Evolutionary conservation across 2,113 vertebrate genomes (phyloP).

Genomic region (Rhineura floridana): DNA sequence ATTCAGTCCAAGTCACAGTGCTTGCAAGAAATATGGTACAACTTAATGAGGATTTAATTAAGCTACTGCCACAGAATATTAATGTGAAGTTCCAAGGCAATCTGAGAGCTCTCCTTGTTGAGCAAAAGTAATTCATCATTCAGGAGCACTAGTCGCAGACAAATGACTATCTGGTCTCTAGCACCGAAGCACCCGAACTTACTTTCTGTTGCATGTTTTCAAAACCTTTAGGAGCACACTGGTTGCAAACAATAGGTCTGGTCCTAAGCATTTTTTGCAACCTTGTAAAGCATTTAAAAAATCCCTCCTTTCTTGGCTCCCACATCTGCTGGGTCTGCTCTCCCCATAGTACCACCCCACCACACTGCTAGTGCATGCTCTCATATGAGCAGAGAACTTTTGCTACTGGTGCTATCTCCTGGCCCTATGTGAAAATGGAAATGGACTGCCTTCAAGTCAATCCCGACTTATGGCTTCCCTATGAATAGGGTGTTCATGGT

Average conservation of each 20-base stretch:
- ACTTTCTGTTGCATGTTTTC: background rate
- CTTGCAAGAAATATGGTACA: slow-evolving; percentile 24
- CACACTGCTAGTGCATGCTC: background rate
- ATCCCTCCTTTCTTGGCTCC: background rate
- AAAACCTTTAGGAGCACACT: background rate
- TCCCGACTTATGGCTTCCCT: too few relatives aligned
- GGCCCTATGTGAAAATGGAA: too few relatives aligned
- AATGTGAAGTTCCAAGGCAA: slow-evolving; percentile 14
- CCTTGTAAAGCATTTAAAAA: background rate
- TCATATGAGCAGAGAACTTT: background rate
- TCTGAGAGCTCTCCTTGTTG: background rate
- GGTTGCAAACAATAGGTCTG: background rate
- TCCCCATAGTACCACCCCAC: too few relatives aligned
- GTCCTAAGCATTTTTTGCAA: too few relatives aligned
- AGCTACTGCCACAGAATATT: slow-evolving; percentile 28
- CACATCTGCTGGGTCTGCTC: background rate
- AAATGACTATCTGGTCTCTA: background rate
- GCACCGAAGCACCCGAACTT: background rate
- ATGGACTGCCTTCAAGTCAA: too few relatives aligned
- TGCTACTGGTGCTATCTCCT: too few relatives aligned
- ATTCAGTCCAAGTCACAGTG: slow-evolving; percentile 25
- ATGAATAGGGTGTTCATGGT: too few relatives aligned
- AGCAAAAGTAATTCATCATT: background rate
- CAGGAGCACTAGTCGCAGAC: background rate
- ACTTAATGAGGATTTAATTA: slow-evolving; percentile 47